Evolutionary conservation across 2,888 invertebrate genomes (phyloP), one percentile per base, ranked within the genome.

Genomic region (Drosophila anceps): DNA sequence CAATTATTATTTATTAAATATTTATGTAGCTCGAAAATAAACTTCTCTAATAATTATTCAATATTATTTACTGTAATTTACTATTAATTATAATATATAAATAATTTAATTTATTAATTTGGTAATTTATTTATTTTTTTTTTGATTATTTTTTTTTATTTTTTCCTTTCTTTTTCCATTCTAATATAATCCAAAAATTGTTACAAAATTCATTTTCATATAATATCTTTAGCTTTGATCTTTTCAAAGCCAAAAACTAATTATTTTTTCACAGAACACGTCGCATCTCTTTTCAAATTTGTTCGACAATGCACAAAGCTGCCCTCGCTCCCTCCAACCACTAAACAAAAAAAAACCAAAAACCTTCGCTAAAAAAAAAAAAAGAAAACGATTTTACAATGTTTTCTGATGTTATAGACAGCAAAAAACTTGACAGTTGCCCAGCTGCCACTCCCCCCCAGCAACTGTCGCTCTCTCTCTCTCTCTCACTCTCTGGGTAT

Each of bases 371-470:
- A 15, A 6, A 37, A 27, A 41, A 13, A 29, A 66, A 65, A 58
- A 41, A 31, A 44, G 59, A 29, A 44, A 70, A 53, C 50, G 27
- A 62, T 60, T 37, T 53, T 66, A 73, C 71, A 73, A 72, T 60
- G 66, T 73, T 78, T 74, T 81, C 35, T 76, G 76, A 79, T 79
- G 63, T 85, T 85, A 60, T 71, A 81, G 59, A 62, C 67, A 58
- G 15, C 39, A 57, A 76, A 76, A 77, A 53, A 61, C 31, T 29
- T 29, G 44, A 41, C 37, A 24, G 31, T 15, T 51, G 51, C 33
- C 51, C 37, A 51, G 33, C 35, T 33, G 33, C 20, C 51, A 35
- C 33, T 5, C 44, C 35, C 53, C 5, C 37, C 7, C 51, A 3
- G 24, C 24, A 2, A 24, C 24, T 24, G 24, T 24, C n/a, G n/a